A percentile compares a stretch with the other conserved stretches of the same genome.
Conservation (phyloP, 2,113 vertebrate species). For the Myodes glareolus region DNA sequence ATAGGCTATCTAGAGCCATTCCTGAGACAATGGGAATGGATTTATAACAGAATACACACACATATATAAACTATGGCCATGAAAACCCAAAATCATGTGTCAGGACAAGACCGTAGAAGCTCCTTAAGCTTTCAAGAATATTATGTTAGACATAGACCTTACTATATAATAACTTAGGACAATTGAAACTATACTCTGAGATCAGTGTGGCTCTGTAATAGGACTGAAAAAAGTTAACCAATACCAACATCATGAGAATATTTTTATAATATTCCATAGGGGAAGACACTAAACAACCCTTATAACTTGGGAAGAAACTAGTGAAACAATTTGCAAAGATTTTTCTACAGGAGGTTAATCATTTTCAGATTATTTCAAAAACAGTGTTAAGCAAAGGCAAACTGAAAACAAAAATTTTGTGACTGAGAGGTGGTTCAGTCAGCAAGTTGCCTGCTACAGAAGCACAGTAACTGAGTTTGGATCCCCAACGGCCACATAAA, state of each 20-base stretch:
- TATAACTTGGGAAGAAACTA: slow-evolving; percentile 23
- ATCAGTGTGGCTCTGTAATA: neutral
- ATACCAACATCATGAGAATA: neutral
- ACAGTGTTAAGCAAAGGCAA: slow-evolving; percentile 42
- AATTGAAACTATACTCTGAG: neutral
- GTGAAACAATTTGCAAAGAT: neutral
- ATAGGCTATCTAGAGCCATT: neutral
- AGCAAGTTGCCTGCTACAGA: neutral
- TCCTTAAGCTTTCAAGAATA: neutral
- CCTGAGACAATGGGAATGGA: neutral
- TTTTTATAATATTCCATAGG: neutral
- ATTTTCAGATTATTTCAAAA: slow-evolving; percentile 23
- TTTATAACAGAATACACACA: neutral
- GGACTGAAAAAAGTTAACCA: neutral
- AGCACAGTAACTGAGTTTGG: neutral
- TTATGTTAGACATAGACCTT: neutral
- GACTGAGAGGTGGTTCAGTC: neutral
- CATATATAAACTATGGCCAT: neutral
- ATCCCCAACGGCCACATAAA: neutral
- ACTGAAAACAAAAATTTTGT: slow-evolving; percentile 30
- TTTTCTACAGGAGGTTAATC: neutral
- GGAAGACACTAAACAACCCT: neutral
- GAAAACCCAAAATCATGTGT: neutral
- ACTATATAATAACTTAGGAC: neutral
- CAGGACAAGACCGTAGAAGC: neutral